Conservation (phyloP, 2,113 vertebrate species). For the Apteryx owenii region DNA sequence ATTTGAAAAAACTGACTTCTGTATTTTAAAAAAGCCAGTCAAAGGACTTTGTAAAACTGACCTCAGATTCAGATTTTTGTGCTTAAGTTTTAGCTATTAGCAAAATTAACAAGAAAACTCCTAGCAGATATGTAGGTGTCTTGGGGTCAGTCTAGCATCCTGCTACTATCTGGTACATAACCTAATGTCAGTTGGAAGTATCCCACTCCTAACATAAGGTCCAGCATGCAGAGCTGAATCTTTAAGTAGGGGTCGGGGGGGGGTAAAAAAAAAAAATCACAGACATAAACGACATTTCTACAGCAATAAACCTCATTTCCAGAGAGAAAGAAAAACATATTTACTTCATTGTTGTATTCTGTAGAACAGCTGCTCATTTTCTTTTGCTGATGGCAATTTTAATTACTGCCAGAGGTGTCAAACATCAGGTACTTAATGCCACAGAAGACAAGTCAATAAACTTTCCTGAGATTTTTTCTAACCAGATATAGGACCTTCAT, state of each 20-base stretch:
- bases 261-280: not conserved
- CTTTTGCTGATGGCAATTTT: not conserved
- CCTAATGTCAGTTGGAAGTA: not conserved
- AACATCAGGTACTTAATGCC: not conserved
- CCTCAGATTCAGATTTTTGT: not conserved
- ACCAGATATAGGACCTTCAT: not conserved
- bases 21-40: not conserved
- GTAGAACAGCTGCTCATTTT: not conserved
- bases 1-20: not conserved
- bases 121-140: not conserved
- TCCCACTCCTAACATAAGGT: not conserved
- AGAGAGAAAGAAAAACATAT: not conserved
- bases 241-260: not conserved
- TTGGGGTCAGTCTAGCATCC: not conserved
- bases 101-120: not conserved
- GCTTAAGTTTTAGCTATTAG: not conserved
- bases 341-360: not conserved
- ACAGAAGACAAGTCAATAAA: not conserved
- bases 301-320: not conserved
- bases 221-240: not conserved
- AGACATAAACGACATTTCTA: not conserved
- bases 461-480: not conserved
- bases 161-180: not conserved
- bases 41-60: not conserved
- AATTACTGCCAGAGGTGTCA: not conserved